phyloP scores from a whole-genome alignment of 2,888 invertebrate species.

The Folsomia manolachei region DNA sequence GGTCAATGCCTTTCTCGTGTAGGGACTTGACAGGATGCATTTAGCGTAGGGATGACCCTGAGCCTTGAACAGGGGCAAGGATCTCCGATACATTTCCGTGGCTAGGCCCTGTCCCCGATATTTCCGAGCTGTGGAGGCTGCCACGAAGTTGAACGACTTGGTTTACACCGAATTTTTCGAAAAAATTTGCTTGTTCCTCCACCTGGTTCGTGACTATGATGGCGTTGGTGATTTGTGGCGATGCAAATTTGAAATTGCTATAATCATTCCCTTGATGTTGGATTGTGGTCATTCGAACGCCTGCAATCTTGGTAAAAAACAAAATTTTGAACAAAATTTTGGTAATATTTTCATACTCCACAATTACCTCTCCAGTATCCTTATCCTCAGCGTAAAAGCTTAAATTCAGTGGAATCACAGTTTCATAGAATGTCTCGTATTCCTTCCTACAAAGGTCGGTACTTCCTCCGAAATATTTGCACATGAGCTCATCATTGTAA shows the following conservation, averaged over 20 bases:
- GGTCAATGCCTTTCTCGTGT: constrained; percentile 28
- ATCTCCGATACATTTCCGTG: constrained; percentile 32
- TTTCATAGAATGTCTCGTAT: background rate
- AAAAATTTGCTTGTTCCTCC: constrained; percentile 20
- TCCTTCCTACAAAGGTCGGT: background rate
- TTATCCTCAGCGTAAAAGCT: constrained; percentile 8
- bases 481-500: background rate
- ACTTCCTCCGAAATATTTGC: background rate
- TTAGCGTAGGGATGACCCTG: constrained; percentile 34
- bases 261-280: too few relatives aligned
- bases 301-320: constrained; percentile 24
- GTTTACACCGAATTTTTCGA: constrained; percentile 31
- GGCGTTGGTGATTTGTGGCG: constrained; percentile 37
- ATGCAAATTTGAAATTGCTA: constrained; percentile 29
- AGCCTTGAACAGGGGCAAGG: constrained; percentile 24
- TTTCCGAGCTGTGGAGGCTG: constrained; percentile 33
- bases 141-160: constrained; percentile 33
- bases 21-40: constrained; percentile 37
- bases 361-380: background rate
- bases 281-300: constrained; percentile 24
- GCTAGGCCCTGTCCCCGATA: constrained; percentile 35
- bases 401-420: background rate
- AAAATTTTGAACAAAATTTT: background rate
- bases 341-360: background rate
- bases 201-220: constrained; percentile 23